Base-by-base conservation (phyloP, 2,113 vertebrate species). In the Natator depressus region DNA sequence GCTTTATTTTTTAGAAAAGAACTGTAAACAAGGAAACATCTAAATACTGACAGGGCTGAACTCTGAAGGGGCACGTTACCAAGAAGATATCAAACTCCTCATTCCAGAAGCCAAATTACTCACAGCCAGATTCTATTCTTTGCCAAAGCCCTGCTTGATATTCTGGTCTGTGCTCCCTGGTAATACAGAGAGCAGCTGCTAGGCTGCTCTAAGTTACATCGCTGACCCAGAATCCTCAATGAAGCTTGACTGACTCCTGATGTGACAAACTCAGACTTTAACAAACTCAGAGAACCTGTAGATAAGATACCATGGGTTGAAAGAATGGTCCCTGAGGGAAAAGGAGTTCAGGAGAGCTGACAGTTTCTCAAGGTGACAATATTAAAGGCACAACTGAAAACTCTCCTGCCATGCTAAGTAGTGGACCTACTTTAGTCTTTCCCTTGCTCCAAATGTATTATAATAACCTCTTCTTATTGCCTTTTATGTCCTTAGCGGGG, bases 21-120 rank as follows among this genome's bases (percentile, higher is more conserved):
- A 65, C 81, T 80, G 59, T 94, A 98, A 96, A 94, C 92, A 95
- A 89, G 95, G 91, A 88, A 93, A 96, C 96, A 96, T 91, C 93
- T 95, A 96, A 65, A 96, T 72, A 92, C 90, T 75, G 91, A 92
- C 78, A 55, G 59, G 83, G 53, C 17, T 62, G 90, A 96, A 65
- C 57, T 42, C 0, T 24, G 46, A 51, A 29, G 0, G 0, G 76
- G 72, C 9, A 90, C 89, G 14, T 82, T 91, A 89, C 95, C 81
- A 92, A 50, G 85, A 89, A 93, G 57, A 84, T 51, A 11, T 51
- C 1, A 27, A 89, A 57, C 69, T 96, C 42, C 87, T 86, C 8
- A 31, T 86, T 91, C 83, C 42, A 80, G 88, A 80, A 88, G 54
- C 49, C 20, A 9, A 31, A 29, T 79, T 81, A 22, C 29, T 5